Base-by-base conservation (phyloP, 2,888 invertebrate species). In the Platypus cylindrus region DNA sequence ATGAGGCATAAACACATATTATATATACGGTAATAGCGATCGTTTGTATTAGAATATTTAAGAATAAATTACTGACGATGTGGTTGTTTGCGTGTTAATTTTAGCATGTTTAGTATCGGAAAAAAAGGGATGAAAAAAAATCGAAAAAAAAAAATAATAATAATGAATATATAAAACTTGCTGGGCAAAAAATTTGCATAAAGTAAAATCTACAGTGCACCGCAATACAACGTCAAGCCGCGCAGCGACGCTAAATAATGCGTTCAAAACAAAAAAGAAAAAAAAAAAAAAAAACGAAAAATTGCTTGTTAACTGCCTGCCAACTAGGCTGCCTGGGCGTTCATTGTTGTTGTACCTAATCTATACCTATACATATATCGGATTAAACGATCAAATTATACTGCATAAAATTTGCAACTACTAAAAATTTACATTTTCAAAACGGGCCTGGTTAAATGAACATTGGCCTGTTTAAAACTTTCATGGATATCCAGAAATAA, bases 11-110 rank as follows among this genome's bases (percentile, higher is more conserved):
- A n/a, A n/a, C n/a, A n/a, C n/a, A n/a, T n/a, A n/a, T n/a, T n/a
- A n/a, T n/a, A n/a, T n/a, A n/a, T n/a, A n/a, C n/a, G n/a, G n/a
- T n/a, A n/a, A n/a, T n/a, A n/a, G n/a, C n/a, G 26, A 14, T 18
- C 34, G 34, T 38, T 38, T 30, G 34, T 27, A 34, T 30, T 27
- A 11, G 33, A 34, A 38, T 38, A 38, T 38, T 34, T 33, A n/a
- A 26, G 28, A 38, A 38, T 38, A 38, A 38, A 32, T 38, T 38
- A 23, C 22, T 11, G 17, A 22, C 34, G 34, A 23, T 30, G n/a
- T n/a, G 30, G 24, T 17, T 15, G 34, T 38, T 38, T 38, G 38
- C 38, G 38, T 38, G 34, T 38, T 34, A 31, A 38, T 38, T 38
- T 32, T 23, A 27, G 32, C 35, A 39, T 31, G 32, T 31, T 28